Conservation (phyloP, 2,113 vertebrate species). For the Percina caprodes region DNA sequence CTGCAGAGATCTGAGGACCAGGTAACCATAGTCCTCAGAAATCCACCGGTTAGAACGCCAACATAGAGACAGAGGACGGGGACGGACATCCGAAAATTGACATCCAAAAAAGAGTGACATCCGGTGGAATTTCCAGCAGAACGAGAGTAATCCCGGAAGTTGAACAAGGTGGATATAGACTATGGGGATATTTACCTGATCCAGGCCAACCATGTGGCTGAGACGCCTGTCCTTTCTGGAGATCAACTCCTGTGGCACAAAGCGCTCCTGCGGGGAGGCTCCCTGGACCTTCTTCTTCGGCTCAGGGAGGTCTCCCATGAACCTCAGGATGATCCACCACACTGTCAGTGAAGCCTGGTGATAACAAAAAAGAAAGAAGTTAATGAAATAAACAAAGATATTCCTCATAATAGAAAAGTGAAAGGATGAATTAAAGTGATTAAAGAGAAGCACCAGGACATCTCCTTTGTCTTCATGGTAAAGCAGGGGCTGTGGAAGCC, state of each 20-base stretch:
- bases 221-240: slow-evolving; percentile 77
- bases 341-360: slow-evolving; percentile 89
- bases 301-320: slow-evolving; percentile 97
- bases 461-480: slow-evolving; percentile 92
- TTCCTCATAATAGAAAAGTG: too few species aligned
- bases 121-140: too few species aligned
- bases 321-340: slow-evolving; percentile 94
- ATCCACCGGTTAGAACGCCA: too few species aligned
- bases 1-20: too few species aligned
- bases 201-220: slow-evolving; percentile 82
- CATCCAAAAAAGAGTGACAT: too few species aligned
- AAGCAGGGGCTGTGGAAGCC: slow-evolving; percentile 89
- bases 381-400: not conserved
- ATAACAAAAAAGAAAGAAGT: slow-evolving; percentile 7
- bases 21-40: too few species aligned
- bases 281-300: slow-evolving; percentile 80
- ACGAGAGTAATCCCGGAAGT: too few species aligned
- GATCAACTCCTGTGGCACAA: slow-evolving; percentile 71
- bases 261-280: slow-evolving; percentile 30
- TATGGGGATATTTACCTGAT: slow-evolving; percentile 72
- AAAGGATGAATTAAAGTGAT: not conserved
- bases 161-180: too few species aligned
- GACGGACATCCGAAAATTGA: too few species aligned
- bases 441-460: slow-evolving; percentile 80
- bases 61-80: too few species aligned